Evolutionary conservation across 1,140 invertebrate species (phyloP).

Genomic region (Drosophila pachea): DNA sequence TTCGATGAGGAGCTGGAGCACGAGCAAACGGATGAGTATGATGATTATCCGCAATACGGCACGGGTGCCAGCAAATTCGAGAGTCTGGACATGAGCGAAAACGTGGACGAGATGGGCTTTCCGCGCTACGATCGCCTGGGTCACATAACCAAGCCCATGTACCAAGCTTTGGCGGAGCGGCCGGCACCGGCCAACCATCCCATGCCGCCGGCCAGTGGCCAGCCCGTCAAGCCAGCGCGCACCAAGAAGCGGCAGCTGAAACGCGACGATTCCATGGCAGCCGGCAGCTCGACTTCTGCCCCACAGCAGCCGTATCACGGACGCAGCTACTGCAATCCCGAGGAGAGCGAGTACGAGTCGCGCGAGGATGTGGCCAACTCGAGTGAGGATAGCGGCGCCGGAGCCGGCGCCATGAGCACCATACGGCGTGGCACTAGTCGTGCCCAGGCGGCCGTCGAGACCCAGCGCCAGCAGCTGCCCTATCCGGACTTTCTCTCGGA

Average conservation of each 20-base stretch:
- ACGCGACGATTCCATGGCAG: slow-evolving; percentile 69
- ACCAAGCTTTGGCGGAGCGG: slow-evolving; percentile 46
- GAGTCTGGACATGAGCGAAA: slow-evolving; percentile 82
- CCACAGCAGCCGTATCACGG: slow-evolving; percentile 60
- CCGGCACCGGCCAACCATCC: slow-evolving; percentile 70
- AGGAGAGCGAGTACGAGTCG: slow-evolving; percentile 73
- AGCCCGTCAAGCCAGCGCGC: slow-evolving; percentile 75
- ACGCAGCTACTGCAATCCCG: slow-evolving; percentile 69
- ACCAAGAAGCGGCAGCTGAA: slow-evolving; percentile 74
- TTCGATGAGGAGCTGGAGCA: slow-evolving; percentile 79
- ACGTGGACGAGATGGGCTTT: slow-evolving; percentile 83
- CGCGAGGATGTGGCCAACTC: slow-evolving; percentile 75
- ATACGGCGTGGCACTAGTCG: slow-evolving; percentile 51
- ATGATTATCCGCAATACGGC: slow-evolving; percentile 75
- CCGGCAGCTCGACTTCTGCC: slow-evolving; percentile 30
- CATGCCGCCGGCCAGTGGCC: slow-evolving; percentile 67
- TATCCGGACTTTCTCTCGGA: slow-evolving; percentile 78
- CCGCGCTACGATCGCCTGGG: slow-evolving; percentile 82
- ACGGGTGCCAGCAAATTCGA: slow-evolving; percentile 79
- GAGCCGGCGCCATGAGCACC: slow-evolving; percentile 48
- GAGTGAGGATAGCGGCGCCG: slow-evolving; percentile 70
- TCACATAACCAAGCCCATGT: slow-evolving; percentile 79
- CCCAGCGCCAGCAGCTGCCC: slow-evolving; percentile 52
- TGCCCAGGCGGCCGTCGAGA: neutral
- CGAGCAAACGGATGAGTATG: slow-evolving; percentile 76